Evolutionary conservation across 2,888 invertebrate species (phyloP), one percentile per base, ranked within the genome.

Genomic region (Chrysodeixis includens): DNA sequence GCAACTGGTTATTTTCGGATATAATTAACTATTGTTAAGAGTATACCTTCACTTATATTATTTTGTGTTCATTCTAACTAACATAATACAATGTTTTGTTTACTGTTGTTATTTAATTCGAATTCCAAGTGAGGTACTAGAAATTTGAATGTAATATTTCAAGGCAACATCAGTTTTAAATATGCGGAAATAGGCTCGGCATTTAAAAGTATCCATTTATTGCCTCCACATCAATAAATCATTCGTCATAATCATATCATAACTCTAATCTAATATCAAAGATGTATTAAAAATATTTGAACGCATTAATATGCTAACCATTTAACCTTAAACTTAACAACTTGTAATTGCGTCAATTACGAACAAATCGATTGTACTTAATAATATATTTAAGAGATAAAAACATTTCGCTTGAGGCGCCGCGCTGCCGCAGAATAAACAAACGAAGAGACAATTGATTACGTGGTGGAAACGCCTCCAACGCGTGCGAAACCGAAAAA

Each of bases 401-500:
- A 83, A 83, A 82, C 66, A 76, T 78, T 70, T 81, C 74, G 79
- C 83, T 71, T 68, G 64, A 76, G 82, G 83, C 83, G 73, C 63
- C 66, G 66, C 74, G 73, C 63, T 67, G 66, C 74, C 69, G 63
- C 75, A 76, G 70, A 74, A 79, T 75, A 86, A 85, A 87, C 84
- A 86, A 85, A 81, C 82, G 78, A 85, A 83, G 88, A 91, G 88
- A 93, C 91, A 90, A 93, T 90, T 85, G 88, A 90, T 93, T 93
- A 92, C 89, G 87, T 87, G 80, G 85, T 63, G 81, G 86, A 71
- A 82, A 89, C 90, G 88, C 91, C 91, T 87, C 85, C 86, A 83
- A 79, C 90, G 91, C 92, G 91, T 91, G 92, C 91, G 90, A 89
- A 91, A 84, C 85, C 83, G 83, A 90, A 92, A 91, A 92, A 93